A percentile compares a stretch with the other conserved stretches of the same genome.
These are phyloP conservation scores for Chloroceryle amazona DNA, from an alignment of 2,797 vertebrate genomes.

Conservation along the genomic window DNA sequence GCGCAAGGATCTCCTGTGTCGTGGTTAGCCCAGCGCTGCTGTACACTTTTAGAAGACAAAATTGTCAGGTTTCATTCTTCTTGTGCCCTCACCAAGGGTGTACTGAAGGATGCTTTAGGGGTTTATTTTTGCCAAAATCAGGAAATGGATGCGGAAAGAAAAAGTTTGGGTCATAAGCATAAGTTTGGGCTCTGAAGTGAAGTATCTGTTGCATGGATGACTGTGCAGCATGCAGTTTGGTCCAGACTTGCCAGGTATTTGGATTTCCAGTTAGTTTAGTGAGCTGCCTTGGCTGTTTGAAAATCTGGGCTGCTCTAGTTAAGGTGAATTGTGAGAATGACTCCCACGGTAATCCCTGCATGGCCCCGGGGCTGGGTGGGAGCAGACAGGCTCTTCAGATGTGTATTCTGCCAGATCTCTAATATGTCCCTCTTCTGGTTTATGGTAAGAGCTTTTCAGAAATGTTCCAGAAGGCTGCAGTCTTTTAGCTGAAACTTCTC, in stretches of 20 bases:
- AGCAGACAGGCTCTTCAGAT: not conserved
- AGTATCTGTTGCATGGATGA: not conserved
- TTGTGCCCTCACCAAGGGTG: not conserved
- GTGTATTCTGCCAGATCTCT: not conserved
- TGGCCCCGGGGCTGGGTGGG: slow-evolving; percentile 18
- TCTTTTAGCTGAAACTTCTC: not conserved
- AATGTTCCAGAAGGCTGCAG: not conserved
- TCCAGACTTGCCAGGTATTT: slow-evolving; percentile 24
- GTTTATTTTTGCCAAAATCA: not conserved
- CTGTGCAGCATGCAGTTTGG: not conserved
- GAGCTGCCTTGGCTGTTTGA: not conserved
- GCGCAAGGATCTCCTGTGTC: fast-evolving
- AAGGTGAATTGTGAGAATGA: not conserved
- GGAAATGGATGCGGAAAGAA: not conserved
- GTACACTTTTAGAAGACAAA: not conserved
- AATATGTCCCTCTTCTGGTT: not conserved
- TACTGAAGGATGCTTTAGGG: not conserved
- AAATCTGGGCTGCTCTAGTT: slow-evolving; percentile 8
- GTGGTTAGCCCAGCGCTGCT: fast-evolving
- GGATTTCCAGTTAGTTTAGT: not conserved
- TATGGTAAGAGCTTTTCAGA: not conserved
- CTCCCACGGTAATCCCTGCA: not conserved
- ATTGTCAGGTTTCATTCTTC: not conserved
- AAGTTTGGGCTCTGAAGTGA: not conserved
- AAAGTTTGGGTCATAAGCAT: not conserved